Base-by-base conservation (phyloP, 1,140 invertebrate species). In the Drosophila bocki region DNA sequence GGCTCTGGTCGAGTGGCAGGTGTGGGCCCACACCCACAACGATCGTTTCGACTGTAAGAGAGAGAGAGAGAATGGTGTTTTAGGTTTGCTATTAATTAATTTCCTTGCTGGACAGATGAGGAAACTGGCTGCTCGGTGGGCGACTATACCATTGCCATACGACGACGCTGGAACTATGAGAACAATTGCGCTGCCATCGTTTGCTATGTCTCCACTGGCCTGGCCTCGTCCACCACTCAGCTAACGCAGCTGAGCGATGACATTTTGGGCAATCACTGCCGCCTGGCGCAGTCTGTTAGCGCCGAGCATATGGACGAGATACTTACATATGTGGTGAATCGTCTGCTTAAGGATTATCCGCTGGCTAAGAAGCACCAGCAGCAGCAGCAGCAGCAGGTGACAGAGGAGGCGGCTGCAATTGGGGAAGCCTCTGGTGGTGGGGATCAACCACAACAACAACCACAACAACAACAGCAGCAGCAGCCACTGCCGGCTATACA, bases 1-100 rank as follows among this genome's bases (percentile, higher is more conserved):
- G 90, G 97, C 97, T n/a, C 93, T 96, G 15, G 95, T 98, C 37
- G 97, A 98, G 93, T 99, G 97, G 97, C 97, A 98, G 91, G 96
- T 98, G 63, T 97, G 96, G 96, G 97, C 96, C 32, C 97, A 98
- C 93, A 95, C 95, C 51, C 96, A 97, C 92, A 98, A 97, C 93
- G 95, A 96, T 93, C 95, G 96, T 78, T 97, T 97, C 91, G 96
- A 97, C 92, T 97, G 97, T 97, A 94, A 95, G 95, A 19, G 0
- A 3, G 1, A 7, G n/a, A 12, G 3, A 8, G n/a, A 3, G 12
- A 33, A n/a, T 7, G n/a, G 7, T 1, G 11, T 17, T 17, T 33
- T 33, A 0, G 6, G n/a, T 29, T 29, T 29, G 11, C 1, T 29
- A n/a, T 29, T 2, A 32, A 1, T 32, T 8, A 7, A 17, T 33